Conservation (phyloP, 2,888 invertebrate genomes). For the Fissipunctia ypsillon region DNA sequence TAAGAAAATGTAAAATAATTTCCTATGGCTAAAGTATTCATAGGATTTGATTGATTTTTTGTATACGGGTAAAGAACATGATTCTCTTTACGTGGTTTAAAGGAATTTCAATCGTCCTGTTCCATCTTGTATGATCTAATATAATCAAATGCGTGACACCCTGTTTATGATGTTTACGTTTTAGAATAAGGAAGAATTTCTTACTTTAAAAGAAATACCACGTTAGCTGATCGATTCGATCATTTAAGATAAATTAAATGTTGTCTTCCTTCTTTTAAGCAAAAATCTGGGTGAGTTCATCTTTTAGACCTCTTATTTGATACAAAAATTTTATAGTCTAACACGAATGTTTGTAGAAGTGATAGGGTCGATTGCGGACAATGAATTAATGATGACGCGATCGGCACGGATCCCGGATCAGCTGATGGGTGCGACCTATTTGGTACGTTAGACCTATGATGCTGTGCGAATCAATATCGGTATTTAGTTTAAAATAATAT, state of each 20-base stretch:
- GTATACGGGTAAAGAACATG: too few relatives aligned
- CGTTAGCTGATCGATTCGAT: not conserved
- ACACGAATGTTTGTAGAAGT: conserved; percentile 52
- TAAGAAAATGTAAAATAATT: too few relatives aligned
- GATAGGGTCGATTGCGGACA: conserved; percentile 47
- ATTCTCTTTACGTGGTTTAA: too few relatives aligned
- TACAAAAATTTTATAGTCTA: conserved; percentile 35
- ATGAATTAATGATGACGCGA: conserved; percentile 59
- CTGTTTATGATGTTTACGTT: too few relatives aligned
- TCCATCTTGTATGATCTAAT: too few relatives aligned
- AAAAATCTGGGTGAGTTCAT: not conserved
- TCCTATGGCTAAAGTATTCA: too few relatives aligned
- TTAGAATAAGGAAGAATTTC: not conserved
- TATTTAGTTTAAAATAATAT: not conserved
- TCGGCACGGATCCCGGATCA: conserved; percentile 53
- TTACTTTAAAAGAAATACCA: not conserved
- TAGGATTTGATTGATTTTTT: too few relatives aligned
- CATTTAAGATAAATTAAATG: not conserved
- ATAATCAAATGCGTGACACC: too few relatives aligned
- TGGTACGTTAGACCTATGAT: conserved; percentile 57
- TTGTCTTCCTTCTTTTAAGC: not conserved
- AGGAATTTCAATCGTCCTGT: too few relatives aligned
- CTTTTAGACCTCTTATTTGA: conserved; percentile 16
- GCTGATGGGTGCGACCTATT: conserved; percentile 59
- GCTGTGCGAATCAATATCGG: conserved; percentile 50